Conservation (phyloP, 2,113 vertebrate species). For the Perca flavescens region DNA sequence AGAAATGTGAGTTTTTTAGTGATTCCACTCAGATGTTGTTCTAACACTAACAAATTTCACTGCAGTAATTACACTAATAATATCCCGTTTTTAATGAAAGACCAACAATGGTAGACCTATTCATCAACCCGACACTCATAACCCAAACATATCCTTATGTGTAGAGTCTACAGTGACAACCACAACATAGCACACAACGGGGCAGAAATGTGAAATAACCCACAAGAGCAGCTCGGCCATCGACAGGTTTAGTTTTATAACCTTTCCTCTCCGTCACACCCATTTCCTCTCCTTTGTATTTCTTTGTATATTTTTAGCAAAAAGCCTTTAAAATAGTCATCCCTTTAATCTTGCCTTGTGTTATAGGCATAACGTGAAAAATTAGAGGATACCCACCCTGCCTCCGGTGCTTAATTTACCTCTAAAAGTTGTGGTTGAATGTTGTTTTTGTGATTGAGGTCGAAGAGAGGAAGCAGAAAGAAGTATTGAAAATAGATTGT, state of each 20-base stretch:
- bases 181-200: neutral
- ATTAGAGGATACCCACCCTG: constrained; percentile 22
- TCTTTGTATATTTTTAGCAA: constrained; percentile 36
- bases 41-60: neutral
- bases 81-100: neutral
- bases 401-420: constrained; percentile 27
- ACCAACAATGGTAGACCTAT: neutral
- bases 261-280: constrained; percentile 12
- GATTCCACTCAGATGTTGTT: no score
- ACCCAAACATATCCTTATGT: neutral
- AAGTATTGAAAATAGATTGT: neutral
- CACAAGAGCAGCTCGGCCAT: neutral
- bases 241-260: constrained; percentile 19
- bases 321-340: neutral
- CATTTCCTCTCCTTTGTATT: constrained; percentile 37
- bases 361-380: constrained; percentile 8
- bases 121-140: neutral
- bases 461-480: neutral
- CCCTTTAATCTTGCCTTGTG: constrained; percentile 45
- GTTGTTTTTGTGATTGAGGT: constrained; percentile 7
- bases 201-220: constrained; percentile 11
- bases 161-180: neutral
- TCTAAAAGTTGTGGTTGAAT: constrained; percentile 16
- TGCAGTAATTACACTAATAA: neutral
- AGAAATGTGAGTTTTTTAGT: no score